Evolutionary conservation across 2,113 vertebrate species (phyloP).

Genomic region (Fregata magnificens): DNA sequence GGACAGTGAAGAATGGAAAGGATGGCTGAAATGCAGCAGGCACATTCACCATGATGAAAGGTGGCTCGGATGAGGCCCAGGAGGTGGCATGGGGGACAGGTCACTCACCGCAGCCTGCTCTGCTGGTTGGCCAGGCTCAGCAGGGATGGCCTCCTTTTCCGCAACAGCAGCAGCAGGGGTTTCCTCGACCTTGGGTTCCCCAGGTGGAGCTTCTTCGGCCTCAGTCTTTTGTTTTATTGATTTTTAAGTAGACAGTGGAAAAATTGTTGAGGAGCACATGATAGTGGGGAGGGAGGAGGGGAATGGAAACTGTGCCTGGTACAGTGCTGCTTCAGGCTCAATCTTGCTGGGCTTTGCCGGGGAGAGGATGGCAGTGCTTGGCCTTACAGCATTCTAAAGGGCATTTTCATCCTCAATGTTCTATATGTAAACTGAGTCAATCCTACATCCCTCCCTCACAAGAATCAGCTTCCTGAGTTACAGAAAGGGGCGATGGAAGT

Average conservation of each 20-base stretch:
- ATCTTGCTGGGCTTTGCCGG: not conserved
- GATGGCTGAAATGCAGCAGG: slow-evolving; percentile 6
- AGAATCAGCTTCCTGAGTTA: not conserved
- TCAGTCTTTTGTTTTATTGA: slow-evolving; percentile 69
- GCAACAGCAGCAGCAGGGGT: not conserved
- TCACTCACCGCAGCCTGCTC: slow-evolving; percentile 85
- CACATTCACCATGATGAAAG: not conserved
- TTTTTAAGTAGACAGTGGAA: slow-evolving; percentile 46
- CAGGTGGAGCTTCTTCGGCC: slow-evolving; percentile 67
- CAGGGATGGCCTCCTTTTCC: slow-evolving; percentile 24
- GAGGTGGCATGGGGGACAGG: not conserved
- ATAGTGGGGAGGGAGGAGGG: not conserved
- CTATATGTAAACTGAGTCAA: not conserved
- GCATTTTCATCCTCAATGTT: not conserved
- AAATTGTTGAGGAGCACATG: not conserved
- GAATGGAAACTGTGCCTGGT: not conserved
- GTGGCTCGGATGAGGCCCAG: fast-evolving
- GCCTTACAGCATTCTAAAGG: not conserved
- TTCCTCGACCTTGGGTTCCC: slow-evolving; percentile 67
- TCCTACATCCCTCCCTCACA: not conserved
- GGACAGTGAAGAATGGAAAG: not conserved
- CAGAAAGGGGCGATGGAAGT: not conserved
- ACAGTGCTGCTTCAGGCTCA: not conserved
- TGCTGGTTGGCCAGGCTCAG: slow-evolving; percentile 47
- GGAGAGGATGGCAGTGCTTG: not conserved